These are phyloP conservation scores for Nezara viridula DNA, from an alignment of 2,888 invertebrate species.

Conservation along the genomic window DNA sequence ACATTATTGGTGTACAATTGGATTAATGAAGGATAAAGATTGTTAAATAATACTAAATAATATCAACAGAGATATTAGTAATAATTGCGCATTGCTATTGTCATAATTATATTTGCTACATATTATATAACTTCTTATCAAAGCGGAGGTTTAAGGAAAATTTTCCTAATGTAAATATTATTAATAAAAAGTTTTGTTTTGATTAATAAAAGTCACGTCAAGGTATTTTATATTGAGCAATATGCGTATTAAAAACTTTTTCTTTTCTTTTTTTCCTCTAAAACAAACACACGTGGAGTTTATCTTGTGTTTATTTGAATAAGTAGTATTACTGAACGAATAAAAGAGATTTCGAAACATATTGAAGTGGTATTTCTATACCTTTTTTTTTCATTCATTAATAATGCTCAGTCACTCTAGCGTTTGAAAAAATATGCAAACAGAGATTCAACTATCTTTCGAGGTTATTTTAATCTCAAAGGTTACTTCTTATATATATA, in stretches of 20 bases:
- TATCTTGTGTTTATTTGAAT: background rate
- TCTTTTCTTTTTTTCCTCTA: too few relatives aligned
- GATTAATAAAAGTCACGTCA: background rate
- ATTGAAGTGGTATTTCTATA: background rate
- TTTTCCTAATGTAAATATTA: background rate
- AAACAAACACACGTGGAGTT: background rate
- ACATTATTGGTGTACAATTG: too few relatives aligned
- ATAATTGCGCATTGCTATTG: background rate
- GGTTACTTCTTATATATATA: too few relatives aligned
- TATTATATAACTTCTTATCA: background rate
- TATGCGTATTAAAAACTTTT: background rate
- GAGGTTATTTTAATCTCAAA: too few relatives aligned
- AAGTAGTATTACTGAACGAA: background rate
- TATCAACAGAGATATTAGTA: too few relatives aligned
- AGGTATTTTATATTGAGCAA: background rate
- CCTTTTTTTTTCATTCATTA: background rate
- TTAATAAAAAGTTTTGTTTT: background rate
- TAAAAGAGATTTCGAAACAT: background rate
- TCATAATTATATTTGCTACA: background rate
- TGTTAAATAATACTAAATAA: too few relatives aligned
- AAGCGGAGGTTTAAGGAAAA: background rate
- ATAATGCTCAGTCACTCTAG: background rate
- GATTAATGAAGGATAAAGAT: too few relatives aligned
- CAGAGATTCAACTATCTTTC: background rate
- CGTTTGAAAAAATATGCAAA: background rate